These are phyloP conservation scores for Phyto melanocephala DNA, from an alignment of 2,888 invertebrate species.

Conservation along the genomic window DNA sequence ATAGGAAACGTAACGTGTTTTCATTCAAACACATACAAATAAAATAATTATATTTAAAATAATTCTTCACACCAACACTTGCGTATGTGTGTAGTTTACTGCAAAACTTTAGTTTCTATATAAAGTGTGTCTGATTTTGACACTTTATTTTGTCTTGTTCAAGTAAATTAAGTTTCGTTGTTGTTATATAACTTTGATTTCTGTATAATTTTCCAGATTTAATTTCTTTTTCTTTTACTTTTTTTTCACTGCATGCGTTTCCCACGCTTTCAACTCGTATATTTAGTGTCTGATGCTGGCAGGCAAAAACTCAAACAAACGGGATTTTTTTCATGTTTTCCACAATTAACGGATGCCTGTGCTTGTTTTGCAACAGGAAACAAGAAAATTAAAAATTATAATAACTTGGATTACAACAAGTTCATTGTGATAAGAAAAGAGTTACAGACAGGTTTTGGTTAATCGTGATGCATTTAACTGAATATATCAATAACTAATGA, in stretches of 20 bases:
- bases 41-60: not conserved
- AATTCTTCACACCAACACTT: not conserved
- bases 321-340: too few relatives aligned
- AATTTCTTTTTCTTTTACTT: not conserved
- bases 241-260: not conserved
- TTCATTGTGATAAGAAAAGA: too few relatives aligned
- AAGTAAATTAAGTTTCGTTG: conserved; percentile 45
- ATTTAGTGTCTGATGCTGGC: conserved; percentile 53
- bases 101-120: conserved; percentile 1
- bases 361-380: not conserved
- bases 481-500: too few relatives aligned
- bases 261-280: not conserved
- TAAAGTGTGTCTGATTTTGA: conserved; percentile 53
- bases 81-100: not conserved
- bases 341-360: not conserved
- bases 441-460: too few relatives aligned
- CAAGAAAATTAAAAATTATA: not conserved
- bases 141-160: conserved; percentile 46
- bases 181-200: conserved; percentile 49
- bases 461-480: too few relatives aligned
- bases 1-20: not conserved
- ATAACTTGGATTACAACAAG: not conserved
- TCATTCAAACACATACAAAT: not conserved
- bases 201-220: conserved; percentile 20
- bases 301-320: conserved; percentile 15